Conservation (phyloP, 1,140 invertebrate genomes). For the Zophobas atratus region DNA sequence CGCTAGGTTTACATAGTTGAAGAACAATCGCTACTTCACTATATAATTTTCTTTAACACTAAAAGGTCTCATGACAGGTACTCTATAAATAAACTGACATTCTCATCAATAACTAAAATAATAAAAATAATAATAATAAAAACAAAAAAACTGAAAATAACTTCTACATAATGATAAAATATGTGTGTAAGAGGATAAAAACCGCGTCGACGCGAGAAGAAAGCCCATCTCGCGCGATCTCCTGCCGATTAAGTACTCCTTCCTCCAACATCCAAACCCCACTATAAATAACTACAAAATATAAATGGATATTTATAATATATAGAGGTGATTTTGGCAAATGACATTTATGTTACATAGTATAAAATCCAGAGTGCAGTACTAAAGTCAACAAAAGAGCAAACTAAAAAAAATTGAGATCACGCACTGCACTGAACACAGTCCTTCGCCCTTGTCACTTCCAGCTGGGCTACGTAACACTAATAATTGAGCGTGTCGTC, state of each 20-base stretch:
- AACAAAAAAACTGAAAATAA: no score
- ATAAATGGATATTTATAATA: constrained; percentile 54
- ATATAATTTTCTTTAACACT: no score
- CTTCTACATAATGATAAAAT: no score
- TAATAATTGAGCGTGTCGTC: constrained; percentile 73
- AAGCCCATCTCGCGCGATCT: no score
- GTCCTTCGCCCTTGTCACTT: constrained; percentile 21
- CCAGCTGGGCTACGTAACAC: constrained; percentile 72
- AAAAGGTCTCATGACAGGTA: no score
- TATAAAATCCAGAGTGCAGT: constrained; percentile 61
- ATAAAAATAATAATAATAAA: no score
- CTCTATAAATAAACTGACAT: no score
- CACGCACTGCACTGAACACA: constrained; percentile 56
- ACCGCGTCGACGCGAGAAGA: no score
- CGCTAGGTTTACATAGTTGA: no score
- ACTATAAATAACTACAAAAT: constrained; percentile 61
- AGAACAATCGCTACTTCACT: no score
- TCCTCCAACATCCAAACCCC: constrained; percentile 48
- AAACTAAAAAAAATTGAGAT: constrained; percentile 57
- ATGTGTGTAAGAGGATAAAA: no score
- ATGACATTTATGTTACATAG: constrained; percentile 69
- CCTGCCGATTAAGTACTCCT: constrained; percentile 16
- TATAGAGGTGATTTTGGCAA: constrained; percentile 68
- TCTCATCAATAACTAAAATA: no score
- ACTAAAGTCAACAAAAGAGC: constrained; percentile 51